Evolutionary conservation across 2,113 vertebrate species (phyloP).

Genomic region (Bubo scandiacus): DNA sequence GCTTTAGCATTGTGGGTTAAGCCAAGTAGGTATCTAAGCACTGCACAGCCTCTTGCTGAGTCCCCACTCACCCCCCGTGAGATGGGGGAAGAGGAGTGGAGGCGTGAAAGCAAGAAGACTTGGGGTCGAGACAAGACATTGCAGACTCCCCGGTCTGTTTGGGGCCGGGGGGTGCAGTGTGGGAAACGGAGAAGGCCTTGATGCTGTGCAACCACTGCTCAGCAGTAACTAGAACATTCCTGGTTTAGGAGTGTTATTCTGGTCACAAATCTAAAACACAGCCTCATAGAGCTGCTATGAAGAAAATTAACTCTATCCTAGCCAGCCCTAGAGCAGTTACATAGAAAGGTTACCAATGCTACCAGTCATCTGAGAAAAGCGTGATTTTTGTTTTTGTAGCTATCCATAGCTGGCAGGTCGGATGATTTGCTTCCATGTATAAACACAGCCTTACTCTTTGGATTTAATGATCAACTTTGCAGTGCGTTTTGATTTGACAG

Average conservation of each 20-base stretch:
- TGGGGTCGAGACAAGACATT: not conserved
- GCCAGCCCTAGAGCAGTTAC: not conserved
- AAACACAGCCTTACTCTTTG: not conserved
- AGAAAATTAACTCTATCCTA: not conserved
- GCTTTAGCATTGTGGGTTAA: not conserved
- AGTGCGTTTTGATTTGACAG: not conserved
- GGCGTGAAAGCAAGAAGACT: not conserved
- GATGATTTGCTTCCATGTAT: not conserved
- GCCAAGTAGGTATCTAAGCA: not conserved
- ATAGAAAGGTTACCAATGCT: not conserved
- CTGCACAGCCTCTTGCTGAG: not conserved
- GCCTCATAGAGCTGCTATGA: not conserved
- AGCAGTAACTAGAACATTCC: not conserved
- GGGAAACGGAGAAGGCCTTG: not conserved
- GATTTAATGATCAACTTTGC: not conserved
- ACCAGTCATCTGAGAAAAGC: not conserved
- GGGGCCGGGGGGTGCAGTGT: not conserved
- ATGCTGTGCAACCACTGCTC: not conserved
- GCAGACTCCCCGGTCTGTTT: too few species aligned
- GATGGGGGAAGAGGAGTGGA: not conserved
- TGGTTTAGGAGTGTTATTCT: not conserved
- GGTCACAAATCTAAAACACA: not conserved
- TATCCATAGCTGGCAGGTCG: not conserved
- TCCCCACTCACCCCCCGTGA: rapidly evolving
- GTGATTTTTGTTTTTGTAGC: not conserved